These are phyloP conservation scores for Rhinella marina DNA, from an alignment of 2,797 vertebrate species.

Conservation along the genomic window DNA sequence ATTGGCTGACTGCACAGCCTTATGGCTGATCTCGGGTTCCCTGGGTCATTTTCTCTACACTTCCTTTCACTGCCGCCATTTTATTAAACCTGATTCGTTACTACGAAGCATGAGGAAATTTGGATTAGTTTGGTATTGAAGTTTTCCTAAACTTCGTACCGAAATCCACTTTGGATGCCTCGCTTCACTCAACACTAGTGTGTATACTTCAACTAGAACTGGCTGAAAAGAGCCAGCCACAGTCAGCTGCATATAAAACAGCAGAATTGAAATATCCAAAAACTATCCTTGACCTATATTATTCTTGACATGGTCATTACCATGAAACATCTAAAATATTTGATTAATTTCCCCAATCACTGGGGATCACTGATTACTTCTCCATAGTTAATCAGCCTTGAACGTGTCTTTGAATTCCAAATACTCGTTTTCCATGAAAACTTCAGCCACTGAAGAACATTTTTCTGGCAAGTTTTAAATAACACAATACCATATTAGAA, in stretches of 20 bases:
- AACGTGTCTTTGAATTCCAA: neutral
- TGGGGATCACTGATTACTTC: neutral
- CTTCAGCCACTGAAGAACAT: slow-evolving; percentile 9
- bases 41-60: too few species aligned
- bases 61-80: too few species aligned
- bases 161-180: too few species aligned
- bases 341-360: neutral
- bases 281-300: slow-evolving; percentile 35
- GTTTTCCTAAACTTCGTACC: too few species aligned
- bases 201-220: neutral
- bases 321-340: neutral
- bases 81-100: too few species aligned
- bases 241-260: neutral
- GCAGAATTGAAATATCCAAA: slow-evolving; percentile 21
- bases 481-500: neutral
- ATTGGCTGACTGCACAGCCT: too few species aligned
- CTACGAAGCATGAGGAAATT: too few species aligned
- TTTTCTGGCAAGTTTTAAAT: slow-evolving; percentile 17
- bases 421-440: slow-evolving; percentile 7
- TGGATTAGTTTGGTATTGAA: too few species aligned
- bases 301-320: slow-evolving; percentile 34
- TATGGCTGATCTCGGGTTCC: too few species aligned
- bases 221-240: neutral
- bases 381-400: neutral
- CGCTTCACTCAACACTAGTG: neutral